These are phyloP conservation scores for Hypomecis punctinalis DNA, from an alignment of 2,888 invertebrate genomes.

Conservation along the genomic window DNA sequence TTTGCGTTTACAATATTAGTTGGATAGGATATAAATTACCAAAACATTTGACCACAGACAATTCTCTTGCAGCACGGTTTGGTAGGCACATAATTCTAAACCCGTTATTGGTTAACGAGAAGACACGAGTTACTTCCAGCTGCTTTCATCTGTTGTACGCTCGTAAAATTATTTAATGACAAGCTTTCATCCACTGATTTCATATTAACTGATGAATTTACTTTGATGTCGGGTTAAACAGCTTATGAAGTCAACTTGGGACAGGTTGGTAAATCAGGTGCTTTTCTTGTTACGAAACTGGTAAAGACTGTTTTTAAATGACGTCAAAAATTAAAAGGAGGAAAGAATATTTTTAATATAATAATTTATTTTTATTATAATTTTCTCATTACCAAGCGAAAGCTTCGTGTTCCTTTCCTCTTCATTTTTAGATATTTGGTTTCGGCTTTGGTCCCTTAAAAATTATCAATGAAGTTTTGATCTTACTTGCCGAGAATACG, in stretches of 20 bases:
- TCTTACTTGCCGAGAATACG: no score
- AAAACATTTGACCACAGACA: slow-evolving; percentile 31
- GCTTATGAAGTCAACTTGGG: slow-evolving; percentile 27
- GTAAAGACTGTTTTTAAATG: slow-evolving; percentile 23
- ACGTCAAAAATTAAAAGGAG: no score
- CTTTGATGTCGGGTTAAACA: slow-evolving; percentile 37
- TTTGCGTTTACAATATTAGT: no score
- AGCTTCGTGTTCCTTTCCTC: no score
- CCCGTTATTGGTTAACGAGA: slow-evolving; percentile 62
- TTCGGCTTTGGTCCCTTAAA: no score
- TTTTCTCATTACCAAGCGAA: no score
- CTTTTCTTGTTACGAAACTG: slow-evolving; percentile 25
- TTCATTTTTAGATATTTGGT: no score
- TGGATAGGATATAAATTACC: slow-evolving; percentile 40
- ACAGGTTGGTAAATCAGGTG: slow-evolving; percentile 29
- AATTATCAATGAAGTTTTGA: no score
- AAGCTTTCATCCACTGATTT: slow-evolving; percentile 48
- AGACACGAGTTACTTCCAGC: slow-evolving; percentile 55
- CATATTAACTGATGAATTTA: slow-evolving; percentile 39
- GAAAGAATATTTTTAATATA: no score
- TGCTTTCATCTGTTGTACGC: slow-evolving; percentile 49
- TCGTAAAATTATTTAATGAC: slow-evolving; percentile 58
- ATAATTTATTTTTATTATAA: no score
- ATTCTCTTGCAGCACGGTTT: slow-evolving; percentile 46
- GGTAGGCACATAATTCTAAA: slow-evolving; percentile 52